Evolutionary conservation across 1,140 invertebrate species (phyloP).

Genomic region (Tetraneura akinire): DNA sequence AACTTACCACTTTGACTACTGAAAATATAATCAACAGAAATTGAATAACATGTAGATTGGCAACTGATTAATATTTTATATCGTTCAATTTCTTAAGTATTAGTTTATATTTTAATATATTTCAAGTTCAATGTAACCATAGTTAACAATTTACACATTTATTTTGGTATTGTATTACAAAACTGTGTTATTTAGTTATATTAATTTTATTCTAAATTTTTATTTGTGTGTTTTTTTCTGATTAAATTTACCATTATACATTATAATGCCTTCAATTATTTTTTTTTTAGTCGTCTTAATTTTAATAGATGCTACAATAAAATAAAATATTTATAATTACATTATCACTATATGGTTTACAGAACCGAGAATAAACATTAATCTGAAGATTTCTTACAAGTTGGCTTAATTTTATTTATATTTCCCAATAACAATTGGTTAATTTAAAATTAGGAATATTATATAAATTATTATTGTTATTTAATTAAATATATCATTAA

Average conservation of each 20-base stretch:
- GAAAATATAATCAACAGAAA: too few species aligned
- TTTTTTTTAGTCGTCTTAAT: background rate
- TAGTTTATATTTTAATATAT: background rate
- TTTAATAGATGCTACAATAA: too few species aligned
- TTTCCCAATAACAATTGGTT: too few species aligned
- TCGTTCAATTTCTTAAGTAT: background rate
- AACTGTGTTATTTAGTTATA: slow-evolving; percentile 22
- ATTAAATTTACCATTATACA: background rate
- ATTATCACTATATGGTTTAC: background rate
- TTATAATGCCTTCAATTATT: background rate
- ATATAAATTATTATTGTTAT: too few species aligned
- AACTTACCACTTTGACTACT: too few species aligned
- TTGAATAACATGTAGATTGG: too few species aligned
- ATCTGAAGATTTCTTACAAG: too few species aligned
- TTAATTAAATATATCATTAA: too few species aligned
- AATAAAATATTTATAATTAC: background rate
- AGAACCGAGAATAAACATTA: too few species aligned
- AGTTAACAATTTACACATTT: background rate
- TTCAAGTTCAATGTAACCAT: background rate
- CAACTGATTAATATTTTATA: too few species aligned
- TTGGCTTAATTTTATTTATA: too few species aligned
- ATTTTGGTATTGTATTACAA: slow-evolving; percentile 7
- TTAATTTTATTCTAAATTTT: background rate
- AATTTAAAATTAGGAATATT: too few species aligned
- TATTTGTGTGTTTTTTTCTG: slow-evolving; percentile 5